Evolutionary conservation across 2,797 vertebrate genomes (phyloP).

Genomic region (Neoniphon sammara): DNA sequence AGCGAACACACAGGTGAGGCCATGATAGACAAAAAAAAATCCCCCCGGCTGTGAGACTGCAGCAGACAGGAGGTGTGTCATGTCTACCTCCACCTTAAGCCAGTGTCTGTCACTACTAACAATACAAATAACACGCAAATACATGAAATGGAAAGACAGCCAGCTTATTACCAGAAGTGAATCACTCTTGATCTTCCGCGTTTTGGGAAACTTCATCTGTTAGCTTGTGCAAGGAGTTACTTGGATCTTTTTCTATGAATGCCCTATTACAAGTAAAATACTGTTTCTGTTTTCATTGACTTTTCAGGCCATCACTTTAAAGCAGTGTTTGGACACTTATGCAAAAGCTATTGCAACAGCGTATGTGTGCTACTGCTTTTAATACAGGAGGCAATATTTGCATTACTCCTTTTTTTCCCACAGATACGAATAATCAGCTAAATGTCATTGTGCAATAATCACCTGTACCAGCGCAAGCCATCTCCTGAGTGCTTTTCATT

Average conservation of each 20-base stretch:
- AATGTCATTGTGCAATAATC: neutral
- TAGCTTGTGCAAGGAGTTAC: neutral
- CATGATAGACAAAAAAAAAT: conserved; percentile 28
- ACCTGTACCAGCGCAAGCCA: neutral
- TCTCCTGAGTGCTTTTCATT: neutral
- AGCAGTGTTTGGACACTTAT: conserved; percentile 12
- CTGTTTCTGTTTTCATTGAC: neutral
- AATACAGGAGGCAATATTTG: conserved; percentile 47
- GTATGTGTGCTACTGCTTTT: conserved; percentile 39
- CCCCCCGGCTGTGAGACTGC: conserved; percentile 19
- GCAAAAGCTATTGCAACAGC: conserved; percentile 32
- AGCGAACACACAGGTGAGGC: conserved; percentile 63
- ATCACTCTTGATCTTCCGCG: neutral
- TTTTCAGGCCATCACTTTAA: neutral
- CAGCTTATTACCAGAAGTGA: conserved; percentile 25
- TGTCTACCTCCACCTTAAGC: conserved; percentile 27
- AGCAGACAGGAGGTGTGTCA: conserved; percentile 43
- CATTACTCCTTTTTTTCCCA: conserved; percentile 5
- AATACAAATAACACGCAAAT: neutral
- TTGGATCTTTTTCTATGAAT: neutral
- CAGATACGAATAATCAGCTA: neutral
- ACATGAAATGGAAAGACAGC: conserved; percentile 36
- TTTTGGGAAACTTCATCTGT: neutral
- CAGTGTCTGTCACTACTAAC: conserved; percentile 35
- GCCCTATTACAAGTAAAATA: neutral